phyloP scores from a whole-genome alignment of 2,797 vertebrate species.

The Ciconia nigra region DNA sequence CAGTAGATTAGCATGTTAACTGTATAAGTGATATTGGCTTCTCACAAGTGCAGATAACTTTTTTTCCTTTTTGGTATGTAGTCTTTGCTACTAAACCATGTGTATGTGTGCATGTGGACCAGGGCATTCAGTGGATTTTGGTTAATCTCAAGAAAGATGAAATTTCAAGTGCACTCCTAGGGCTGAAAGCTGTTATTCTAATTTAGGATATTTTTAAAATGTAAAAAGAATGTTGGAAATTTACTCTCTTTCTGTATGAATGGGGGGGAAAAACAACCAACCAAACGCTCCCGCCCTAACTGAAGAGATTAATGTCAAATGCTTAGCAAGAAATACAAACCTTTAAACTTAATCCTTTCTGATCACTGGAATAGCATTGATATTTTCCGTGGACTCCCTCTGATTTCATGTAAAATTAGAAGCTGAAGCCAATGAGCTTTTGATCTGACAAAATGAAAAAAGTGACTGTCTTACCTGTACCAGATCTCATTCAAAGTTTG shows the following conservation, averaged over 20 bases:
- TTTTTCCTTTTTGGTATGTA: neutral
- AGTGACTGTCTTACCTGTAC: neutral
- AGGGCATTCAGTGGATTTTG: neutral
- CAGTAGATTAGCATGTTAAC: neutral
- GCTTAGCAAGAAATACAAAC: neutral
- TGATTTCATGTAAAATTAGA: neutral
- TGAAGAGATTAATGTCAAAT: neutral
- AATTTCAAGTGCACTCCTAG: neutral
- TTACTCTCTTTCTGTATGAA: neutral
- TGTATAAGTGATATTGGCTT: neutral
- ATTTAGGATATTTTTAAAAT: neutral
- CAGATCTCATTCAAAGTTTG: neutral
- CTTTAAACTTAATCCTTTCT: neutral
- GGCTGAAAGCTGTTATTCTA: neutral
- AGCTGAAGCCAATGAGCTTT: neutral
- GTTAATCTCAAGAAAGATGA: neutral
- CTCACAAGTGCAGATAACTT: neutral
- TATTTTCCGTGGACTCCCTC: neutral
- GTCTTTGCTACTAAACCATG: neutral
- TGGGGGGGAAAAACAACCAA: neutral
- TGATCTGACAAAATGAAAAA: neutral
- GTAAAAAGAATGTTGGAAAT: neutral
- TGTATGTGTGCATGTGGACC: neutral
- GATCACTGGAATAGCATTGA: neutral
- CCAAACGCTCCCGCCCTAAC: neutral